phyloP scores from a whole-genome alignment of 2,888 invertebrate species.

The Scotopteryx bipunctaria region DNA sequence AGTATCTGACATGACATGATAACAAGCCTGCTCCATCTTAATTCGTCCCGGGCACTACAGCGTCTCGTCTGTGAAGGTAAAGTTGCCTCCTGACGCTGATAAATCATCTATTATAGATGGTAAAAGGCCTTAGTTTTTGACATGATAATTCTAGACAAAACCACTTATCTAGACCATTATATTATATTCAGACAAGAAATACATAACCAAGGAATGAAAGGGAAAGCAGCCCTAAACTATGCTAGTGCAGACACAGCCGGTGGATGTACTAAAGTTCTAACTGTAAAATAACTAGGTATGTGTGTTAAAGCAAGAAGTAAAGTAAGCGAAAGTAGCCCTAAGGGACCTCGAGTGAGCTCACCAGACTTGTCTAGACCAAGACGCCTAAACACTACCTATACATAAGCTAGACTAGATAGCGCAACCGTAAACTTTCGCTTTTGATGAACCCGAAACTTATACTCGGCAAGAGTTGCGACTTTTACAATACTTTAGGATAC shows the following conservation, averaged over 20 bases:
- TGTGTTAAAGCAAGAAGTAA: slow-evolving; percentile 1
- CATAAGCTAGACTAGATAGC: slow-evolving; percentile 4
- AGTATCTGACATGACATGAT: too few relatives aligned
- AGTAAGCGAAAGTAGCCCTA: slow-evolving; percentile 23
- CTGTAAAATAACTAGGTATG: not conserved
- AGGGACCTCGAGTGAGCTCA: slow-evolving; percentile 15
- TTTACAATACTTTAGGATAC: too few relatives aligned
- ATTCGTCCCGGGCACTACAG: too few relatives aligned
- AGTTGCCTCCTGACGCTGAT: too few relatives aligned
- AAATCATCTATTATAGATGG: too few relatives aligned
- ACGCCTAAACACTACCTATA: slow-evolving; percentile 12
- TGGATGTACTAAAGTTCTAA: not conserved
- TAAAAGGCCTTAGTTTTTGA: too few relatives aligned
- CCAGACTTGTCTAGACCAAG: slow-evolving; percentile 14
- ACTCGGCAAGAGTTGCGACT: slow-evolving; percentile 5
- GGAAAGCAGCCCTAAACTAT: not conserved
- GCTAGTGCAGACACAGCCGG: not conserved
- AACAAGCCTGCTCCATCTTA: too few relatives aligned
- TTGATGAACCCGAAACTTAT: slow-evolving; percentile 15
- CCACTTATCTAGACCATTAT: too few relatives aligned
- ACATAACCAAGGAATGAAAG: not conserved
- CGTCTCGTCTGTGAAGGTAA: too few relatives aligned
- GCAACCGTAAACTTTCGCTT: slow-evolving; percentile 18
- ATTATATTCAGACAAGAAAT: not conserved
- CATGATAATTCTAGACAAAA: too few relatives aligned